A percentile compares a stretch with the other conserved stretches of the same genome.
Evolutionary conservation across 2,113 vertebrate species (phyloP).

Genomic region (Sprattus sprattus): DNA sequence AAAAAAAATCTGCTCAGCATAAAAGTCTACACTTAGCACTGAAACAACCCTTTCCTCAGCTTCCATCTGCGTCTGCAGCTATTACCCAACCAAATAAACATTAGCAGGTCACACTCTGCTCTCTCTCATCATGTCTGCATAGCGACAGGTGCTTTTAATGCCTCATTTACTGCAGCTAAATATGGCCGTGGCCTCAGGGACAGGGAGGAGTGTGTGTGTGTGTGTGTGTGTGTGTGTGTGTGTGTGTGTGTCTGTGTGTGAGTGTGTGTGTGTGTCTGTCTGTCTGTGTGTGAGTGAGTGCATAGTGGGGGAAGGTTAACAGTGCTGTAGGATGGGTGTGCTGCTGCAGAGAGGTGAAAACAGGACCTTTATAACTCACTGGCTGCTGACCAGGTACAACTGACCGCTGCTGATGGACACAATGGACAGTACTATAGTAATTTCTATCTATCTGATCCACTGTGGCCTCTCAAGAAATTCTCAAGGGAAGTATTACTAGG

Average conservation of each 20-base stretch:
- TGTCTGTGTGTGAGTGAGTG: not conserved
- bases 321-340: no score
- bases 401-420: not conserved
- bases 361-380: not conserved
- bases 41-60: not conserved
- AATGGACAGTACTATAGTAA: no score
- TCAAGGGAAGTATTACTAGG: no score
- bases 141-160: conserved; percentile 33
- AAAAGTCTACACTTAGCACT: not conserved
- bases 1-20: not conserved
- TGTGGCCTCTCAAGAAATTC: no score
- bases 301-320: no score
- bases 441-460: no score
- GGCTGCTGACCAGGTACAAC: not conserved
- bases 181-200: conserved; percentile 5
- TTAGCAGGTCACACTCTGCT: conserved; percentile 9
- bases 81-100: conserved; percentile 23
- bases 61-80: not conserved
- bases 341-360: not conserved
- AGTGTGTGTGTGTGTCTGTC: not conserved
- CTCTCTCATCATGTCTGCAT: conserved; percentile 19
- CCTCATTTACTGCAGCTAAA: conserved; percentile 32
- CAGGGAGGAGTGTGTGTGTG: conserved; percentile 40
- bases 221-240: conserved; percentile 42
- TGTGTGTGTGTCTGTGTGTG: conserved; percentile 33